Base-by-base conservation (phyloP, 2,113 vertebrate genomes). In the Tetrao urogallus region DNA sequence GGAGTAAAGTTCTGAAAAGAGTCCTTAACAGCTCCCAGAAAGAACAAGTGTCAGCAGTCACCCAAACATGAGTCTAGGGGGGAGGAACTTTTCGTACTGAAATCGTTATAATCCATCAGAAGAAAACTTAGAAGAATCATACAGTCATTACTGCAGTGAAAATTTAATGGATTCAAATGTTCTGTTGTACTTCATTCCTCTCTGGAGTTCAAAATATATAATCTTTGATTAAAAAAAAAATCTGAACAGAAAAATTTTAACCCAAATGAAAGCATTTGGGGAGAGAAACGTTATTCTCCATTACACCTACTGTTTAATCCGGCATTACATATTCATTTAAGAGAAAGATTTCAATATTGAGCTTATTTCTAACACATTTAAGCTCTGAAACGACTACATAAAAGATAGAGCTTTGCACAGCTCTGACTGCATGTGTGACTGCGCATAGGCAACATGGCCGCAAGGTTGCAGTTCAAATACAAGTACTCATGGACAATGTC, bases 51-150 rank as follows among this genome's bases (percentile, higher is more conserved):
- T 28, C 85, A 83, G 86, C 82, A 80, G 69, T 43, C 71, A 64
- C 54, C 50, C 13, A 85, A 88, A 66, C 0, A 1, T 21, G 57
- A 93, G 45, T 45, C 40, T 80, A 65, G 8, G 13, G 78, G 36
- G 47, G 80, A 88, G 32, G 69, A 90, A 89, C n/a, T 45, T 88
- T n/a, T 64, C 36, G 72, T 88, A 78, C 61, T 61, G 69, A 88
- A 91, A 86, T 78, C 0, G 75, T 38, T 86, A 77, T 72, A 71
- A 75, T 60, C 40, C 43, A 52, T 32, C 70, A 87, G 71, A n/a
- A 90, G 48, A 84, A 89, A 57, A 69, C 16, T 43, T 64, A 10
- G 27, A 50, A 48, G 34, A 80, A 48, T 61, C 6, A 67, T 24
- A 64, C 3, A 3, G 4, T 40, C 38, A 73, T 77, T 40, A 70